Conservation (phyloP, 1,140 invertebrate species). For the Drosophila eugracilis region DNA sequence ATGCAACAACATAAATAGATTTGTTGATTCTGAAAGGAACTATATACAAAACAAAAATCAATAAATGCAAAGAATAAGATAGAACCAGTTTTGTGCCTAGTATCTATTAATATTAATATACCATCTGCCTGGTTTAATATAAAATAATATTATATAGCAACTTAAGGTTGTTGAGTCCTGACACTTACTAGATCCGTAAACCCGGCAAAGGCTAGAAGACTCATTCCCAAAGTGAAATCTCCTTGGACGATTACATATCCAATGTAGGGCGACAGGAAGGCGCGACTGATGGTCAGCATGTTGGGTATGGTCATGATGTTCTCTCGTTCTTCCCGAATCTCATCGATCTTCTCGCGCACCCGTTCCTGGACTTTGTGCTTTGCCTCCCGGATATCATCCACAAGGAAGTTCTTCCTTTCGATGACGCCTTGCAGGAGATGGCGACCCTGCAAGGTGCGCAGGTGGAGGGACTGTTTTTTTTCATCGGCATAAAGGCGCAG, state of each 20-base stretch:
- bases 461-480: conserved; percentile 75
- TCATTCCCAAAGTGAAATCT: conserved; percentile 90
- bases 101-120: too few relatives aligned
- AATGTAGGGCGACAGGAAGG: conserved; percentile 93
- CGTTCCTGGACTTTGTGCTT: conserved; percentile 87
- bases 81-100: neutral
- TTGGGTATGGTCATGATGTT: conserved; percentile 98
- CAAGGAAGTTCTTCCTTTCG: conserved; percentile 87
- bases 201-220: conserved; percentile 91
- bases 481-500: conserved; percentile 75
- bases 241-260: conserved; percentile 92
- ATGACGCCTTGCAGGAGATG: conserved; percentile 86
- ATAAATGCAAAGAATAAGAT: neutral
- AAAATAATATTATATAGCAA: too few relatives aligned
- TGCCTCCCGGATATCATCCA: conserved; percentile 89
- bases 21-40: neutral
- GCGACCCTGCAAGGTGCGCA: conserved; percentile 84
- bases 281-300: conserved; percentile 93
- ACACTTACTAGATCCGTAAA: conserved; percentile 92
- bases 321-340: conserved; percentile 90
- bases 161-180: neutral
- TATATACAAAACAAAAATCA: neutral
- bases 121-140: too few relatives aligned
- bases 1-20: neutral
- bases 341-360: conserved; percentile 88